phyloP scores from a whole-genome alignment of 2,888 invertebrate genomes.

The Pachydiplax longipennis region DNA sequence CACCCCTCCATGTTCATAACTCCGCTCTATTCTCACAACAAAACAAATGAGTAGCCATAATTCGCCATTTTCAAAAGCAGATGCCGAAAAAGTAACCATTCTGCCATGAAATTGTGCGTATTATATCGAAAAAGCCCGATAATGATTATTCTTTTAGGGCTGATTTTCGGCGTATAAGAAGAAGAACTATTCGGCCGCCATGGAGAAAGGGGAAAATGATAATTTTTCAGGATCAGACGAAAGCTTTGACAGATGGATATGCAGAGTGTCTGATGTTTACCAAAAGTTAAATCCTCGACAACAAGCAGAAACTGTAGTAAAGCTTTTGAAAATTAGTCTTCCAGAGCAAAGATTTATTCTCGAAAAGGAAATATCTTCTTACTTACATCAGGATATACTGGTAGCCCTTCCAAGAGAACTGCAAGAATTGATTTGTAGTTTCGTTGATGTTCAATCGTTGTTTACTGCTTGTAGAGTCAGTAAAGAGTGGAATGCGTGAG shows the following conservation, averaged over 20 bases:
- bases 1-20: too few species aligned
- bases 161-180: too few species aligned
- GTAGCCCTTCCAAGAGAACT: constrained; percentile 47
- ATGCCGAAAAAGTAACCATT: too few species aligned
- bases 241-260: constrained; percentile 9
- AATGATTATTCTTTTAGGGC: too few species aligned
- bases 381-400: constrained; percentile 46
- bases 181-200: too few species aligned
- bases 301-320: background rate
- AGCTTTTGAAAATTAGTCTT: background rate
- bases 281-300: constrained; percentile 3
- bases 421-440: constrained; percentile 47
- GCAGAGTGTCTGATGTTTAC: background rate
- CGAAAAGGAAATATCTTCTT: background rate
- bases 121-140: too few species aligned
- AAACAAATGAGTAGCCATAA: too few species aligned
- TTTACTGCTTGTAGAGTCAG: constrained; percentile 47
- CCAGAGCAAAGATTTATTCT: constrained; percentile 18
- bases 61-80: too few species aligned
- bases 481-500: constrained; percentile 49
- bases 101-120: too few species aligned
- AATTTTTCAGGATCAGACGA: background rate
- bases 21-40: too few species aligned
- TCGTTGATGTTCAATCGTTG: constrained; percentile 47
- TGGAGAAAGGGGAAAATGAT: too few species aligned